Base-by-base conservation (phyloP, 2,888 invertebrate genomes). In the Campoplex capitator region DNA sequence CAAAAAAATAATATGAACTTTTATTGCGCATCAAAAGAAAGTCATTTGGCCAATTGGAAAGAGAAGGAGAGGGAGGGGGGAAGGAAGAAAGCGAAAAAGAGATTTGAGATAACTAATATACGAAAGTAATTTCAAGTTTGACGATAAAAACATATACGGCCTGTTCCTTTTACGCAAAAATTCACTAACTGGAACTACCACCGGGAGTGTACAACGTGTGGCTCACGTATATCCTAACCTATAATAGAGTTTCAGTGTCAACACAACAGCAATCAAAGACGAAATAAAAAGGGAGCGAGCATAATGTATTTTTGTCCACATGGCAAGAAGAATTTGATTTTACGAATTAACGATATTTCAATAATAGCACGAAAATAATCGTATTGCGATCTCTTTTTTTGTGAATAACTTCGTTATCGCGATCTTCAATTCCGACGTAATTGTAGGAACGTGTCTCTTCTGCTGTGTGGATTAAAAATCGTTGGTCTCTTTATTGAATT, bases 191-290 rank as follows among this genome's bases (percentile, higher is more conserved):
- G 62, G 32, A 62, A 62, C 16, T 23, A 68, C 38, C 73, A 68
- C 54, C 73, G 73, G 54, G 54, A 73, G 73, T 73, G n/a, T 23
- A 28, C 16, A 54, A 51, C 73, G 71, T 32, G 51, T 51, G 9
- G 18, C 32, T 62, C 32, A 32, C 32, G 13, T 45, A 13, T 58
- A 62, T 62, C 32, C 62, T 62, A 38, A 23, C 23, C 23, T 23
- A 23, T 23, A 23, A 62, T 38, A 42, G 68, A 68, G 68, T 42
- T 68, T 68, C 68, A 38, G 68, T 68, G 42, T 68, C 68, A 68
- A 42, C 68, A 42, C 42, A 68, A 42, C 68, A 42, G 68, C 68
- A 54, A 54, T 48, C 51, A 73, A 73, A 32, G 73, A 56, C 54
- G 23, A 54, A 23, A 35, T 9, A 18, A 73, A 73, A 73, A 73